Conservation (phyloP, 1,140 invertebrate species). For the Notospermus geniculatus region DNA sequence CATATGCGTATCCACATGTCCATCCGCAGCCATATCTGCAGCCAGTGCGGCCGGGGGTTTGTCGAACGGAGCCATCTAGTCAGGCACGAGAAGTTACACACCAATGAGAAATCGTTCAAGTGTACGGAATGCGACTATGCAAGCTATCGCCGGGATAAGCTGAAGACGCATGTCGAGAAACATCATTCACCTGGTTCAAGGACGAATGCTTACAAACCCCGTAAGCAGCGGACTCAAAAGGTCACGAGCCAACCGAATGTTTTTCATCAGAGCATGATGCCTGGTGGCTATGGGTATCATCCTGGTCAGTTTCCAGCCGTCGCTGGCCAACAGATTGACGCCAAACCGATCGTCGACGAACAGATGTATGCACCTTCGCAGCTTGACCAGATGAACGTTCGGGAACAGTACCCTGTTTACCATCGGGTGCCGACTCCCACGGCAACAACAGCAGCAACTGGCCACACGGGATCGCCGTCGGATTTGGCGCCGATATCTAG, state of each 20-base stretch:
- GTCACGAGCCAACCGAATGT: background rate
- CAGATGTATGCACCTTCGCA: background rate
- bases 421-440: background rate
- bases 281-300: background rate
- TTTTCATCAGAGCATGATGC: background rate
- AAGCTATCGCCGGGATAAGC: constrained; percentile 66
- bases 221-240: constrained; percentile 21
- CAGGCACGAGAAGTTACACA: constrained; percentile 66
- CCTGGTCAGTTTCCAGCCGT: background rate
- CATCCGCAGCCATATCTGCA: constrained; percentile 64
- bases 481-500: background rate
- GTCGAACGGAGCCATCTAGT: constrained; percentile 69
- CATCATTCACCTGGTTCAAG: constrained; percentile 59
- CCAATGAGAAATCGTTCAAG: constrained; percentile 61
- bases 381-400: background rate
- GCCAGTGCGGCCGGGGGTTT: constrained; percentile 65
- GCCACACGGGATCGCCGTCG: background rate
- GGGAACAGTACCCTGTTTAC: background rate
- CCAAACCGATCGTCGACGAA: background rate
- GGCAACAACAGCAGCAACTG: background rate
- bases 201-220: constrained; percentile 52
- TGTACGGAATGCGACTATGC: constrained; percentile 66
- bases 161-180: constrained; percentile 67
- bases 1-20: constrained; percentile 67
- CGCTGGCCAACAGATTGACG: background rate